Evolutionary conservation across 2,797 vertebrate genomes (phyloP), one percentile per base, ranked within the genome.

Genomic region (Steatocranus sp.): DNA sequence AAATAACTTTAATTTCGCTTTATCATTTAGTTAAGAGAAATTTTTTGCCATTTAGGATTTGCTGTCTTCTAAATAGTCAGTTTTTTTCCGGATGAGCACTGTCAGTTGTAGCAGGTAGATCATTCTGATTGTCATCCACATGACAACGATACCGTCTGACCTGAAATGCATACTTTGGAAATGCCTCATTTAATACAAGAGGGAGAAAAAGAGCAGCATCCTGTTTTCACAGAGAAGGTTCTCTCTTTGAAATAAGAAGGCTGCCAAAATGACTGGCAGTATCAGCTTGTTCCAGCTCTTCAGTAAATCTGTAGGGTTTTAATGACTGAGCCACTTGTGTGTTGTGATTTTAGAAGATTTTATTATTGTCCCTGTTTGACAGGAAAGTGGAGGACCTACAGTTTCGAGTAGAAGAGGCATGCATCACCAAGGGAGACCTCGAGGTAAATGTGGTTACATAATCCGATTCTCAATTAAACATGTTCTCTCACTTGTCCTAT

Each of bases 331-430:
- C 3, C 18, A 27, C 11, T 18, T 43, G 7, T 14, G 11, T 56
- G 23, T 43, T 56, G 11, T 43, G 41, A 63, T 58, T 46, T 38
- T 27, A 18, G 32, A 41, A 5, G 30, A 7, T 54, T 14, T 75
- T 25, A 15, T 50, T 18, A 3, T 68, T 48, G n/a, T 84, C 14
- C 7, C 32, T 36, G 54, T 89, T 85, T 91, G 88, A 93, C 95
- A 99, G 98, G 92, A 99, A 96, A 92, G 98, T 99, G 91, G 98
- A 99, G 88, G 98, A 99, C 83, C 97, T 99, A 89, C 98, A 99
- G 94, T 99, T 99, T 90, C 97, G 97, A 17, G 98, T 99, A 81
- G 98, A 99, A 85, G 98, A 99, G 92, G 98, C 98, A 18, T 99
- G 97, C 54, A 99, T 99, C 92, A 99, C 98, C 94, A 99, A 97